Percentiles rank a stretch among this genome's conserved stretches.
Evolutionary conservation across 2,113 vertebrate species (phyloP).

Genomic region (Leptocoma aspasia): DNA sequence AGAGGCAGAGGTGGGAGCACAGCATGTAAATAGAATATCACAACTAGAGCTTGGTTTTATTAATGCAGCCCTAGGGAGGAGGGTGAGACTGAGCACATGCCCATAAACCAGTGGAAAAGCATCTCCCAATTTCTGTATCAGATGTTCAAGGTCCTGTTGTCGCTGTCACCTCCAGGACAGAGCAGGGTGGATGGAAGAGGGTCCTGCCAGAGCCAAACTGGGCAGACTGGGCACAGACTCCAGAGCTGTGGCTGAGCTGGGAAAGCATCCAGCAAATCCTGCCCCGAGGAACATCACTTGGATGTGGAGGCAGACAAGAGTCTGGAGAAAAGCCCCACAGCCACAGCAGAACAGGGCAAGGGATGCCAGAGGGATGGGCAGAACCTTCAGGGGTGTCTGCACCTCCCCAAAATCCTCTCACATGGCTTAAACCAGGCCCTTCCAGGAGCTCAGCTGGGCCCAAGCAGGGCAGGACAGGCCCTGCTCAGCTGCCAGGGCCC

Average conservation of each 20-base stretch:
- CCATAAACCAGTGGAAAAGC: neutral
- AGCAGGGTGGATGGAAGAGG: rapidly evolving
- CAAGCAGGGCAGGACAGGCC: neutral
- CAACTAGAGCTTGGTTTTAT: neutral
- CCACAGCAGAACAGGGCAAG: neutral
- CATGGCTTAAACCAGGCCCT: neutral
- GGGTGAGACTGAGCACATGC: rapidly evolving
- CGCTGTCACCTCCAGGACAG: neutral
- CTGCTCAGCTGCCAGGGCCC: neutral
- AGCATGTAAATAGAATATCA: neutral
- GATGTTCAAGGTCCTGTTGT: neutral
- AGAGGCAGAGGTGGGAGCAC: neutral
- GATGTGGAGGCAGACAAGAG: neutral
- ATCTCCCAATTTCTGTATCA: neutral
- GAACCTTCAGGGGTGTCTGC: neutral
- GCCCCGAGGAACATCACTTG: rapidly evolving
- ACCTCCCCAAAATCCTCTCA: neutral
- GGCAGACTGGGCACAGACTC: neutral
- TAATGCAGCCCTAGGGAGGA: neutral
- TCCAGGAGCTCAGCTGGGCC: neutral
- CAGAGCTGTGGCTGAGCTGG: neutral
- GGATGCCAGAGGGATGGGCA: neutral
- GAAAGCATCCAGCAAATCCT: neutral
- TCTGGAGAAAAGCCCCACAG: neutral
- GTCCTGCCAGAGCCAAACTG: neutral